Percentiles rank a stretch among this genome's conserved stretches.
phyloP scores from a whole-genome alignment of 2,113 vertebrate species.

The Corapipo altera region DNA sequence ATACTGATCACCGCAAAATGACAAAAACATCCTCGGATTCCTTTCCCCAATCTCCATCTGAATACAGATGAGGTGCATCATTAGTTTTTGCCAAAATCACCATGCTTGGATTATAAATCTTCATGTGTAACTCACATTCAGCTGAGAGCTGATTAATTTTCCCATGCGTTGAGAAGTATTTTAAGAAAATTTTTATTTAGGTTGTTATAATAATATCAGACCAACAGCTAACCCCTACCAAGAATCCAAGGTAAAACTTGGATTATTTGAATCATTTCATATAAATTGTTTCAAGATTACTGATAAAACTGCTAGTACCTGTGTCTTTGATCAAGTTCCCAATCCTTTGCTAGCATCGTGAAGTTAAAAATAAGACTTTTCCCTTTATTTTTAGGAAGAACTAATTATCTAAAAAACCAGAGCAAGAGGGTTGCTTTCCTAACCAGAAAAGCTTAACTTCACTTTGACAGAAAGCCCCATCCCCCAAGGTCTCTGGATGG shows the following conservation, averaged over 20 bases:
- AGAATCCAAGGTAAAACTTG: not conserved
- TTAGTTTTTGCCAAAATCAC: not conserved
- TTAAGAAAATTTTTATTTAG: not conserved
- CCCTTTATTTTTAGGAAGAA: not conserved
- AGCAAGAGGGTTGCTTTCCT: not conserved
- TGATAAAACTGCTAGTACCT: not conserved
- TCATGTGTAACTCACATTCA: not conserved
- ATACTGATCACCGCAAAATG: not conserved
- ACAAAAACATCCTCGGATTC: not conserved
- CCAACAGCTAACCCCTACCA: not conserved
- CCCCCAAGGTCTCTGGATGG: not conserved
- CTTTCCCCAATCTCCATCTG: not conserved
- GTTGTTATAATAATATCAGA: not conserved
- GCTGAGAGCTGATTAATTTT: not conserved
- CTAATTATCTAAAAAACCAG: not conserved
- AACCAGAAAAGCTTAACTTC: not conserved
- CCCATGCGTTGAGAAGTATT: not conserved
- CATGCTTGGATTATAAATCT: not conserved
- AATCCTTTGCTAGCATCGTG: not conserved
- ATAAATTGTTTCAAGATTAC: not conserved
- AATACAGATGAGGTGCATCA: not conserved
- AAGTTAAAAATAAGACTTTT: not conserved
- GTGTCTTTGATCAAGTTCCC: not conserved
- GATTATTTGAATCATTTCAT: not conserved
- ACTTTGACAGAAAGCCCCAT: not conserved